Conservation (phyloP, 2,888 invertebrate species). For the Ornithoptera alexandrae region DNA sequence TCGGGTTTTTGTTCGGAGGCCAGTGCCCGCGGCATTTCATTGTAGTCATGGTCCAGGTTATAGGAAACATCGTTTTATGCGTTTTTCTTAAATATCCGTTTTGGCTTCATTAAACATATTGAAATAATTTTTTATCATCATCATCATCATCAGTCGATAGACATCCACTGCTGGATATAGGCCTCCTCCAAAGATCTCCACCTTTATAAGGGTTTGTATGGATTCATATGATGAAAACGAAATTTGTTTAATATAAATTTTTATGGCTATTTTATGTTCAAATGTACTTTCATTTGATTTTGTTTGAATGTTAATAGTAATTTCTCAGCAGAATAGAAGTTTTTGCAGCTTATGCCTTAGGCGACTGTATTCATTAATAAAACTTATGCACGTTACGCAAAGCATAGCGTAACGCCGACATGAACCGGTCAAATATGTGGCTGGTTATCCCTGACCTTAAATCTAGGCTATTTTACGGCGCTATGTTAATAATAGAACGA, state of each 20-base stretch:
- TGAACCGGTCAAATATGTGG: constrained; percentile 51
- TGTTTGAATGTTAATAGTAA: no score
- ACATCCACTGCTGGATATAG: no score
- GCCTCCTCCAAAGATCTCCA: no score
- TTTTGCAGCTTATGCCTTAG: constrained; percentile 31
- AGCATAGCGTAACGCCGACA: constrained; percentile 49
- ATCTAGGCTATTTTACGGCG: constrained; percentile 46
- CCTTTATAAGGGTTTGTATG: no score
- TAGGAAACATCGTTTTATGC: background rate
- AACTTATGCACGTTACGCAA: constrained; percentile 44
- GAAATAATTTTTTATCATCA: background rate
- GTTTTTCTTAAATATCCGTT: background rate
- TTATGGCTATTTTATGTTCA: no score
- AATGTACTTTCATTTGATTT: no score
- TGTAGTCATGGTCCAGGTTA: constrained; percentile 25
- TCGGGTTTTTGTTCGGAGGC: constrained; percentile 45
- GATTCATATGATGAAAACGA: no score
- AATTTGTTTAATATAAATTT: no score
- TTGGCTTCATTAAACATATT: background rate
- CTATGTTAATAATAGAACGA: constrained; percentile 14
- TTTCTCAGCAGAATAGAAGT: background rate
- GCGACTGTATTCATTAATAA: constrained; percentile 30
- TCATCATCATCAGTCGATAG: no score
- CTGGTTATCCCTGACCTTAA: constrained; percentile 65
- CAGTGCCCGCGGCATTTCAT: constrained; percentile 46